A percentile compares a stretch with the other conserved stretches of the same genome.
Evolutionary conservation across 2,888 invertebrate species (phyloP).

Genomic region (Conistra vaccinii): DNA sequence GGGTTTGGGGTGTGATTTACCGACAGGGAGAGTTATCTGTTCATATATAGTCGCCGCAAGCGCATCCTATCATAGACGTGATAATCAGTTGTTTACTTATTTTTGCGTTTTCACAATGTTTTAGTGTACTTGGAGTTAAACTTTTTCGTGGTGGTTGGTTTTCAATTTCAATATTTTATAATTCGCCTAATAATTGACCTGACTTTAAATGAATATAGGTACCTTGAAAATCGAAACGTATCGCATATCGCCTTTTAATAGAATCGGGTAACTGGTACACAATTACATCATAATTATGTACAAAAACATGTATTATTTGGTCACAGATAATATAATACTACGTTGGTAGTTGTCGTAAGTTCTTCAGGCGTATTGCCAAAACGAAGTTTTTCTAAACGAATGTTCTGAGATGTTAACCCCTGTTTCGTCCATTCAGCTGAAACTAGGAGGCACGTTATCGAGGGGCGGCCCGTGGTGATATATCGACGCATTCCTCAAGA

Average conservation of each 20-base stretch:
- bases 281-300: background rate
- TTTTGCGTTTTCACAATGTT: background rate
- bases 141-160: background rate
- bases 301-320: conserved; percentile 12
- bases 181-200: background rate
- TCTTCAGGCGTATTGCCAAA: conserved; percentile 53
- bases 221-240: background rate
- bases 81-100: background rate
- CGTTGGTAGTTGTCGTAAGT: conserved; percentile 25
- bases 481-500: conserved; percentile 83
- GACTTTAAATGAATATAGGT: background rate
- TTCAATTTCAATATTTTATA: background rate
- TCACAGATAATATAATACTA: too few relatives aligned
- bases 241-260: too few relatives aligned
- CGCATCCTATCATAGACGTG: background rate
- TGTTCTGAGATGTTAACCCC: conserved; percentile 58
- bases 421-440: conserved; percentile 77
- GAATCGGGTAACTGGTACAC: background rate
- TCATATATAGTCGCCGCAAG: background rate
- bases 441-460: conserved; percentile 81
- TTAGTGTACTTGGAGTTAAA: background rate
- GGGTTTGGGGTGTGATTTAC: conserved; percentile 25
- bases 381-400: conserved; percentile 43
- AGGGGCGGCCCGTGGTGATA: conserved; percentile 84
- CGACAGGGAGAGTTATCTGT: background rate